Base-by-base conservation (phyloP, 2,113 vertebrate genomes). In the Conger conger region DNA sequence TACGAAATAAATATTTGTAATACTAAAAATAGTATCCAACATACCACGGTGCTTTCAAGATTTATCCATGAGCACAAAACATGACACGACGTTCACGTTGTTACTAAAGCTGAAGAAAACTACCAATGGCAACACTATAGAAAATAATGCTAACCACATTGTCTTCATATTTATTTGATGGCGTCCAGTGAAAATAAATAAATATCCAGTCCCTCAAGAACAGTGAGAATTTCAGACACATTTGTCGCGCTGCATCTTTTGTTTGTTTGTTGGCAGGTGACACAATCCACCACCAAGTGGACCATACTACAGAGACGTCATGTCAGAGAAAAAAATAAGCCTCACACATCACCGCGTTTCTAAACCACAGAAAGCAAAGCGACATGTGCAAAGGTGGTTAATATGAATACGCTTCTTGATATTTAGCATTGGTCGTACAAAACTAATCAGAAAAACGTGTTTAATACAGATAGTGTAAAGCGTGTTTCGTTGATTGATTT, bases 111-210 rank as follows among this genome's bases (percentile, higher is more conserved):
- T 27, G 68, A 76, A 36, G 68, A 36, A 83, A 79, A 23, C 86
- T 91, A 83, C 88, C 57, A 87, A 84, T 87, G 4, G 79, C 17
- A 79, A 54, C 85, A 0, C 86, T 0, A n/a, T 83, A 87, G 82
- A 85, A 88, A 86, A 90, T 88, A 73, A 73, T 30, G 11, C 13
- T 35, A 84, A 84, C 37, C 54, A 63, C 50, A 37, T 79, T 63
- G 60, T 50, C 79, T 42, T 79, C 53, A 63, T 60, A 57, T 85
- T 45, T 36, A 73, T 80, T 85, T 37, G 73, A 86, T 86, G 80
- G 79, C 84, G 80, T 35, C 17, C 57, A 37, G 20, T 73, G n/a
- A 54, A 76, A 45, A 83, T 76, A 76, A 81, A 73, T 30, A 80
- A 45, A 40, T 42, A 30, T 37, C 27, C 30, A 82, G n/a, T 76